These are phyloP conservation scores for Trichechus manatus DNA, from an alignment of 2,113 vertebrate genomes.

Conservation along the genomic window DNA sequence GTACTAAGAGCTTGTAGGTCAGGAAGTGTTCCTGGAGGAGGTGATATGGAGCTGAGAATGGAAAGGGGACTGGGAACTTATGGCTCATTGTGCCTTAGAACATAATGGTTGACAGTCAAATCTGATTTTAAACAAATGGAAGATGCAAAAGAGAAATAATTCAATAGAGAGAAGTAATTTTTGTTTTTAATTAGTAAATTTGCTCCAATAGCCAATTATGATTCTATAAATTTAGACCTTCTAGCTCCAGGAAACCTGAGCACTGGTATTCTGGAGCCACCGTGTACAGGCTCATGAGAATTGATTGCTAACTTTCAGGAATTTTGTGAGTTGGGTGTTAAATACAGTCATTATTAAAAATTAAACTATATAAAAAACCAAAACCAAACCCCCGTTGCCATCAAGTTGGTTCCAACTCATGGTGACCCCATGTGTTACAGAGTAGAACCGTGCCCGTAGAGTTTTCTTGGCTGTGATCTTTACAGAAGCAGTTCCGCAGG, in stretches of 20 bases:
- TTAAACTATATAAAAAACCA: no score
- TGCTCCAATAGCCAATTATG: not conserved
- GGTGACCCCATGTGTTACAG: no score
- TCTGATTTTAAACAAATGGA: not conserved
- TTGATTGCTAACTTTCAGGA: not conserved
- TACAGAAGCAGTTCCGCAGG: no score
- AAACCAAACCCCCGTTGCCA: no score
- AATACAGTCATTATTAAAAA: no score
- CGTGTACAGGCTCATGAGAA: not conserved
- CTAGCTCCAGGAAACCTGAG: not conserved
- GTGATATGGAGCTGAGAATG: not conserved
- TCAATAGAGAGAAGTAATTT: not conserved
- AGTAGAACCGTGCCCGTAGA: no score
- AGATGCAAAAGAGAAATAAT: constrained; percentile 7
- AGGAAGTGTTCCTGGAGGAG: not conserved
- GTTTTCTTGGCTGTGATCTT: no score
- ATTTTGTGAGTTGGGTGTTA: no score
- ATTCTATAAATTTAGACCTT: not conserved
- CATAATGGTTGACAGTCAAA: not conserved
- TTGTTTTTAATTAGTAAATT: not conserved
- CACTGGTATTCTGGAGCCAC: not conserved
- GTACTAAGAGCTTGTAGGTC: not conserved
- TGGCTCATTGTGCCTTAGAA: not conserved
- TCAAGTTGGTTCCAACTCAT: no score
- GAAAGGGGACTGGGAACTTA: not conserved